phyloP scores from a whole-genome alignment of 2,797 vertebrate species.

The Pampus argenteus region DNA sequence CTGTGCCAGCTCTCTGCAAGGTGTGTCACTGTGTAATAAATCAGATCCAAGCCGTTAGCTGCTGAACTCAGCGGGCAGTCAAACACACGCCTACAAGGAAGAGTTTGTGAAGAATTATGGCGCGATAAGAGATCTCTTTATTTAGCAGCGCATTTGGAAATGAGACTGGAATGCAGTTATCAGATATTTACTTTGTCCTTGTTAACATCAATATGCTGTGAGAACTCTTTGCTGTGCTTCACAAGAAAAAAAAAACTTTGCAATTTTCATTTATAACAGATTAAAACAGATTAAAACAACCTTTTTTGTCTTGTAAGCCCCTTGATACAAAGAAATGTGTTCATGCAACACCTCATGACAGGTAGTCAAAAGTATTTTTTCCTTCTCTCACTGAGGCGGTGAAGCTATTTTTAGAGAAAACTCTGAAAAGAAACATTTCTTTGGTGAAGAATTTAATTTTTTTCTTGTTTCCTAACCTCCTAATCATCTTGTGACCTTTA shows the following conservation, averaged over 20 bases:
- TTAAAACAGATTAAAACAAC: neutral
- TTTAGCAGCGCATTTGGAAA: conserved; percentile 62
- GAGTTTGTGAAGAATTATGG: conserved; percentile 58
- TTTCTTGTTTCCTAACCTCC: neutral
- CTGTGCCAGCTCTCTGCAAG: conserved; percentile 65
- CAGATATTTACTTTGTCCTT: conserved; percentile 61
- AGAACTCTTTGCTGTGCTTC: conserved; percentile 25
- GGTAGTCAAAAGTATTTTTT: too few relatives aligned
- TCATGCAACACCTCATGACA: neutral
- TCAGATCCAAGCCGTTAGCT: conserved; percentile 55
- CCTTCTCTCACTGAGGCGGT: too few relatives aligned
- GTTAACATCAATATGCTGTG: conserved; percentile 29
- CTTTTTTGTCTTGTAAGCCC: neutral
- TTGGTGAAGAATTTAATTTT: neutral
- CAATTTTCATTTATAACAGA: conserved; percentile 3
- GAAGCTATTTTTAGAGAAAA: too few relatives aligned
- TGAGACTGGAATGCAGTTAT: conserved; percentile 58
- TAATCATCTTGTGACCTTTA: too few relatives aligned
- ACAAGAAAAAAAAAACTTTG: neutral
- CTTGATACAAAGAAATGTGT: neutral
- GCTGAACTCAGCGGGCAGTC: conserved; percentile 54
- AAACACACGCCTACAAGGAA: conserved; percentile 70
- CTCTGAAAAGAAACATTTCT: neutral
- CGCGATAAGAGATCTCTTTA: conserved; percentile 64
- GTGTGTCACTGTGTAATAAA: conserved; percentile 73